A percentile compares a stretch with the other conserved stretches of the same genome.
These are phyloP conservation scores for Amiota mariae DNA, from an alignment of 2,888 invertebrate species.

Conservation along the genomic window DNA sequence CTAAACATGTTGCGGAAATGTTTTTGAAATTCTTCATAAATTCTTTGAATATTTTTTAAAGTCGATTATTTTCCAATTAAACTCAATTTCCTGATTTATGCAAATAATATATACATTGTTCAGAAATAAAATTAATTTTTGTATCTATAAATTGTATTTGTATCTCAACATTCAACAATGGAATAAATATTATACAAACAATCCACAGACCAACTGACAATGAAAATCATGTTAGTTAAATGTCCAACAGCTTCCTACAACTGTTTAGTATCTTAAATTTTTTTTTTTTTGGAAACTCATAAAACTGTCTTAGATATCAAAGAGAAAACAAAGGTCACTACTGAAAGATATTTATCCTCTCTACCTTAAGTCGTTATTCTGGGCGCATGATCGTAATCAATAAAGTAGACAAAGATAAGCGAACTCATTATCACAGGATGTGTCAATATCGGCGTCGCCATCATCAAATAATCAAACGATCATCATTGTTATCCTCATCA, in stretches of 20 bases:
- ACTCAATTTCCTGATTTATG: neutral
- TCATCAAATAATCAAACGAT: constrained; percentile 39
- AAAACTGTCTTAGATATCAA: neutral
- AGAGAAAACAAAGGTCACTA: constrained; percentile 1
- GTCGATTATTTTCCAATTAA: neutral
- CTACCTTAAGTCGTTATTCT: neutral
- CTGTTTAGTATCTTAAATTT: neutral
- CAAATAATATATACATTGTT: too few species aligned
- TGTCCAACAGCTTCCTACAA: neutral
- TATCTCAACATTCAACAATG: neutral
- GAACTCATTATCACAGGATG: constrained; percentile 69
- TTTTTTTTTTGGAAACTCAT: neutral
- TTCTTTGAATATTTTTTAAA: neutral
- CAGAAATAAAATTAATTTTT: too few species aligned
- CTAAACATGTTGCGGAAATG: neutral
- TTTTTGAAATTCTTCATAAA: neutral
- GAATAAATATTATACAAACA: neutral
- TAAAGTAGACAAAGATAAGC: constrained; percentile 57
- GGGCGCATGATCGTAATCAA: constrained; percentile 39
- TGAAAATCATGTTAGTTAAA: constrained; percentile 6
- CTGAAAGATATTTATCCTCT: neutral
- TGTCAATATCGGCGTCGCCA: constrained; percentile 58
- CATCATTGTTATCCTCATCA: neutral
- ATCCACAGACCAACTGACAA: neutral
- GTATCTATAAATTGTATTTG: too few species aligned